Percentiles rank a stretch among this genome's conserved stretches.
Conservation (phyloP, 2,797 vertebrate genomes). For the Esox lucius region DNA sequence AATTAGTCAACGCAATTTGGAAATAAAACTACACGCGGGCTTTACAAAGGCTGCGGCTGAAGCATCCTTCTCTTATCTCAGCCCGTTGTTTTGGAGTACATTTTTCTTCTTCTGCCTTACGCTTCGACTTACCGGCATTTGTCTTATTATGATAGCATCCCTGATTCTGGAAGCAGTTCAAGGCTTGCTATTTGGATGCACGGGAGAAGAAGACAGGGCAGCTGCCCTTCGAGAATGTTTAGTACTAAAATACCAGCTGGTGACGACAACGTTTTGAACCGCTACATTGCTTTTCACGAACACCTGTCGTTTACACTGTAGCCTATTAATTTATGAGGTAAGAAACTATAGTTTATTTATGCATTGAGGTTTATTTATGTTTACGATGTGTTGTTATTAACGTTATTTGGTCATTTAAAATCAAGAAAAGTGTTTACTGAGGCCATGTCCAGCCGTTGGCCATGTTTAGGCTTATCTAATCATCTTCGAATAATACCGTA, state of each 20-base stretch:
- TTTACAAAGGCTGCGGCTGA: neutral
- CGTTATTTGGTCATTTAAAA: neutral
- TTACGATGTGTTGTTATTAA: neutral
- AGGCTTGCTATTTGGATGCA: slow-evolving; percentile 5
- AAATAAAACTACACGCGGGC: neutral
- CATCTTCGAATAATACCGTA: slow-evolving; percentile 22
- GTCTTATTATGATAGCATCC: neutral
- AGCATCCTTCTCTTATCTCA: neutral
- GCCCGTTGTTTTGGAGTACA: neutral
- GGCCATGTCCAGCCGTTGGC: neutral
- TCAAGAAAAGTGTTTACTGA: slow-evolving; percentile 2
- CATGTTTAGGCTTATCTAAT: slow-evolving; percentile 7
- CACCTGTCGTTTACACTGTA: neutral
- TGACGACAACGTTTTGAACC: slow-evolving; percentile 13
- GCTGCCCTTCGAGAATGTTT: slow-evolving; percentile 8
- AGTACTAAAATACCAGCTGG: slow-evolving; percentile 11
- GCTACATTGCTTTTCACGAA: neutral
- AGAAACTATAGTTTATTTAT: slow-evolving; percentile 5
- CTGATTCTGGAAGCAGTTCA: slow-evolving; percentile 12
- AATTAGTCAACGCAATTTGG: neutral
- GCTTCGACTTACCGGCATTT: slow-evolving; percentile 5
- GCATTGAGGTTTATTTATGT: neutral
- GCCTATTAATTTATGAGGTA: slow-evolving; percentile 8
- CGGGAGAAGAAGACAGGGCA: neutral
- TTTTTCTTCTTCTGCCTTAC: neutral